Evolutionary conservation across 2,888 invertebrate species (phyloP).

Genomic region (Carpatolechia fugitivella): DNA sequence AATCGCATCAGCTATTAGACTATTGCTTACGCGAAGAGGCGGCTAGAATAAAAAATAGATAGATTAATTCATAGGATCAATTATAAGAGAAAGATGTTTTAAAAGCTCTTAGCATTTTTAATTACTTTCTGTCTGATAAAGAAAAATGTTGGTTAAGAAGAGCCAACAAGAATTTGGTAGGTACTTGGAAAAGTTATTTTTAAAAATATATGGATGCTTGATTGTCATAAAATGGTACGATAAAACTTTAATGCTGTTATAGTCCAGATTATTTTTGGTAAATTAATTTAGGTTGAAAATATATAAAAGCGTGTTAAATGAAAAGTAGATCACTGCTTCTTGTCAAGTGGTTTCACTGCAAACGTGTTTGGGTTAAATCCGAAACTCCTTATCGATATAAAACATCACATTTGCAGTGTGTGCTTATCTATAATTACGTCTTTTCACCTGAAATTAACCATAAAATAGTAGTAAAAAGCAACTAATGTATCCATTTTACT

Average conservation of each 20-base stretch:
- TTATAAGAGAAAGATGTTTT: neutral
- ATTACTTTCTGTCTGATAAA: neutral
- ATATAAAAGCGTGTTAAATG: neutral
- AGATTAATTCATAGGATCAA: slow-evolving; percentile 4
- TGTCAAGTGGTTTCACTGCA: neutral
- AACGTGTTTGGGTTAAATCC: neutral
- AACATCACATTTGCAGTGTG: neutral
- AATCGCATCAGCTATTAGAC: slow-evolving; percentile 15
- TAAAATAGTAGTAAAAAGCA: too few relatives aligned
- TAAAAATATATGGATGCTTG: too few relatives aligned
- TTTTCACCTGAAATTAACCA: neutral
- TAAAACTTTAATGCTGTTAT: neutral
- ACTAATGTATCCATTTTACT: too few relatives aligned
- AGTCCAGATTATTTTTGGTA: neutral
- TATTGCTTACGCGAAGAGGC: neutral
- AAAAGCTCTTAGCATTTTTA: neutral
- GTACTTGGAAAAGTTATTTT: too few relatives aligned
- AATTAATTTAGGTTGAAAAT: slow-evolving; percentile 4
- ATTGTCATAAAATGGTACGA: too few relatives aligned
- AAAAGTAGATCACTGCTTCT: neutral
- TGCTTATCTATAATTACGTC: neutral
- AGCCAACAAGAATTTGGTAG: too few relatives aligned
- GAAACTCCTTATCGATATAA: slow-evolving; percentile 1
- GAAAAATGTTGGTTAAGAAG: too few relatives aligned
- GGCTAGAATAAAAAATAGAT: slow-evolving; percentile 6